Evolutionary conservation across 2,797 vertebrate genomes (phyloP).

Genomic region (Craterocephalus amniculus): DNA sequence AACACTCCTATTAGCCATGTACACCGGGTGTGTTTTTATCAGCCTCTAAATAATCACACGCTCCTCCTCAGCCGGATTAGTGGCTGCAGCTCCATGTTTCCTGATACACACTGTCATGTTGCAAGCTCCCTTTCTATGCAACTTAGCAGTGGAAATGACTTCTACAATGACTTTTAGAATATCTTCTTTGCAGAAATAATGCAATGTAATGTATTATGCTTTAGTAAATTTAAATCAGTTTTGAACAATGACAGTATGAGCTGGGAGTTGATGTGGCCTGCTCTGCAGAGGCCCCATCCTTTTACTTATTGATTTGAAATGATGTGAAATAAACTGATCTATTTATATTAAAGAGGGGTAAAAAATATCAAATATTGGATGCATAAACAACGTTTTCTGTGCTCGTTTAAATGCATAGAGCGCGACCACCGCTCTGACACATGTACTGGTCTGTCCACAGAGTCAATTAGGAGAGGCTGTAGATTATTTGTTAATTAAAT

Average conservation of each 20-base stretch:
- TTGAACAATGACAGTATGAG: neutral
- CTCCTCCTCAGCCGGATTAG: conserved; percentile 38
- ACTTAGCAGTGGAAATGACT: neutral
- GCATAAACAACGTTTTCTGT: conserved; percentile 52
- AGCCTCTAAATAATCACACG: conserved; percentile 56
- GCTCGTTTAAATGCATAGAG: conserved; percentile 64
- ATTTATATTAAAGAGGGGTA: conserved; percentile 5
- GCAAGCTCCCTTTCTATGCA: conserved; percentile 9
- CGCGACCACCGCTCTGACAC: conserved; percentile 70
- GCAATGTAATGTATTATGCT: neutral
- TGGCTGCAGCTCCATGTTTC: conserved; percentile 32
- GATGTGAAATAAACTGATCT: conserved; percentile 1
- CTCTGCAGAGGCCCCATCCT: conserved; percentile 4
- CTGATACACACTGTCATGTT: conserved; percentile 17
- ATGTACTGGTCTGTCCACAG: conserved; percentile 66
- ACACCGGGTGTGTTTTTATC: conserved; percentile 44
- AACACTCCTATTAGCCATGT: conserved; percentile 42
- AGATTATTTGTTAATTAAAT: conserved; percentile 89
- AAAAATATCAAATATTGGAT: conserved; percentile 34
- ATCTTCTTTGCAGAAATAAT: neutral
- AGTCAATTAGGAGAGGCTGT: conserved; percentile 83
- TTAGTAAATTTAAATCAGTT: neutral
- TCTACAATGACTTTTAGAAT: neutral
- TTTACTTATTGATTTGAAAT: neutral
- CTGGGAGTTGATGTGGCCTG: neutral